Evolutionary conservation across 2,888 invertebrate genomes (phyloP), one percentile per base, ranked within the genome.

Genomic region (Dugesia japonica): DNA sequence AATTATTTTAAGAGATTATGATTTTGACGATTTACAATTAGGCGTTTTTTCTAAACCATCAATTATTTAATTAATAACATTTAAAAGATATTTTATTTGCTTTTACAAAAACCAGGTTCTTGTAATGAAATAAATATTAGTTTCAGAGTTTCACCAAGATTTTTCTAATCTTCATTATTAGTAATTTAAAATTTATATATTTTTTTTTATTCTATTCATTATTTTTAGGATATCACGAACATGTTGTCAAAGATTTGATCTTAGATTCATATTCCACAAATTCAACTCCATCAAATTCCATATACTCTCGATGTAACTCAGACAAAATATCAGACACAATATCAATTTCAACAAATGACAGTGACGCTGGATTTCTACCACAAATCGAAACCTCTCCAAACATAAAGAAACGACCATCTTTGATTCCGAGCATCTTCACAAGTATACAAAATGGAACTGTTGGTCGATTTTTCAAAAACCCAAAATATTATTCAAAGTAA

Each of bases 391-490:
- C 1, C 4, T 56, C 56, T 56, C 56, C 56, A 4, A 56, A 23
- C n/a, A 23, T 13, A 13, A 56, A 56, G 17, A 56, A 56, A n/a
- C n/a, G 56, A 56, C 56, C 56, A n/a, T 56, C 56, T 9, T 7
- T 56, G 7, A 56, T 56, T n/a, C 56, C 56, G 7, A 56, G 17
- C 23, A 13, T 56, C 17, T 23, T 56, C 1, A 20, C 56, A 56
- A 56, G 20, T 20, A 20, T 56, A 13, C 56, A 56, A 56, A 56
- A 56, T 56, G 56, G 56, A 56, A 56, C 56, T 20, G 56, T 56
- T n/a, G 56, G 56, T 56, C 56, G 56, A n/a, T 56, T 56, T 56
- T 56, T 56, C 23, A 56, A 56, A 56, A 56, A 56, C 17, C 56
- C 56, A 4, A 56, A 56, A 56, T 20, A 56, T n/a, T 56, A 20